Conservation (phyloP, 2,797 vertebrate genomes). For the Sebastes umbrosus region DNA sequence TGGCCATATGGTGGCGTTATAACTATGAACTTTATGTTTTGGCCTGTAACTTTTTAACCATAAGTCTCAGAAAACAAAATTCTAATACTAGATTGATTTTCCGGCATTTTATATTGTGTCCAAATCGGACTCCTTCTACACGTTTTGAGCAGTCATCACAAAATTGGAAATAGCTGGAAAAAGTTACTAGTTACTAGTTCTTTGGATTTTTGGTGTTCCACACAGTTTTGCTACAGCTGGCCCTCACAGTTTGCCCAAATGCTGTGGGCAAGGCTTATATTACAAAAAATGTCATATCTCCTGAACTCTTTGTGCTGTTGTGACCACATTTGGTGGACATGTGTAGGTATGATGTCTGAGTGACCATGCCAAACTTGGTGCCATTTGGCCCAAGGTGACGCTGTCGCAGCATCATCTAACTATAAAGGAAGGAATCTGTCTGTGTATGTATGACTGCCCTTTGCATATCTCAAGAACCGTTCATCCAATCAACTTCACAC, state of each 20-base stretch:
- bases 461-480: neutral
- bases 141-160: neutral
- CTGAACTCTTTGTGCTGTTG: too few relatives aligned
- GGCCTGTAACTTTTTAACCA: neutral
- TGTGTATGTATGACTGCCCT: neutral
- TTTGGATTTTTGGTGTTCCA: neutral
- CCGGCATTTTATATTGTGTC: neutral
- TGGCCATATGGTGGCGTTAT: neutral
- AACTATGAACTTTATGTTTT: neutral
- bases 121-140: neutral
- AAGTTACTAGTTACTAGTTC: neutral
- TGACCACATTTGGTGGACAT: too few relatives aligned
- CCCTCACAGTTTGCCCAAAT: too few relatives aligned
- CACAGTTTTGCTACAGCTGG: neutral
- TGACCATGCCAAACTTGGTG: too few relatives aligned
- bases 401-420: too few relatives aligned
- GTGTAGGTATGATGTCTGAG: too few relatives aligned
- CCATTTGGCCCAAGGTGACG: too few relatives aligned
- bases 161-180: neutral
- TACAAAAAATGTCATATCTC: too few relatives aligned
- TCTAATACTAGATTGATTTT: neutral
- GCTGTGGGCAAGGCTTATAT: too few relatives aligned
- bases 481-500: neutral
- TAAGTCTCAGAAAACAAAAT: neutral
- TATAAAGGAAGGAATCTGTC: neutral